Percentiles rank a stretch among this genome's conserved stretches.
These are phyloP conservation scores for Meloe dianella DNA, from an alignment of 2,888 invertebrate genomes.

Conservation along the genomic window DNA sequence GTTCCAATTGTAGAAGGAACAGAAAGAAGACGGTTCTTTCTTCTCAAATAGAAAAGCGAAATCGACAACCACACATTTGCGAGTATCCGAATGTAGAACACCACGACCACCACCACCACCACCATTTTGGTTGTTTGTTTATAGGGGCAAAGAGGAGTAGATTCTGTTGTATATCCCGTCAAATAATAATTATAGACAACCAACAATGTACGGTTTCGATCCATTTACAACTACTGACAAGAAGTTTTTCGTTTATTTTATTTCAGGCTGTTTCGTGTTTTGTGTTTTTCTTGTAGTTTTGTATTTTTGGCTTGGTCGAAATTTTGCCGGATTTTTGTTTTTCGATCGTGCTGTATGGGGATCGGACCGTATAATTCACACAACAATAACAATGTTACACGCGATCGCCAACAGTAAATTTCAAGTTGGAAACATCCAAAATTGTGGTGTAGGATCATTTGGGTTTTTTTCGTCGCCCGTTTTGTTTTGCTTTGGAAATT, in stretches of 20 bases:
- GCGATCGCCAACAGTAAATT: conserved; percentile 5
- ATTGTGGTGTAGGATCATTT: neutral
- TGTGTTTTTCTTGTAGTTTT: too few species aligned
- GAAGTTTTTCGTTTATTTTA: neutral
- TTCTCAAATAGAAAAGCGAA: too few species aligned
- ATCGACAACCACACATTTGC: too few species aligned
- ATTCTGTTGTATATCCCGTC: neutral
- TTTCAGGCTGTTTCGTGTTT: too few species aligned
- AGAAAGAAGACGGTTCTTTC: too few species aligned
- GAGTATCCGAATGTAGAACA: too few species aligned
- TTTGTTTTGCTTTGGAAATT: too few species aligned
- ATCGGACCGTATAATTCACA: conserved; percentile 8
- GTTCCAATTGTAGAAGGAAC: neutral
- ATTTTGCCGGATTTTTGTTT: neutral
- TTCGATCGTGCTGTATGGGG: conserved; percentile 10
- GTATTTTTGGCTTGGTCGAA: too few species aligned
- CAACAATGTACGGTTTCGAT: neutral
- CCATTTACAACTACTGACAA: conserved; percentile 7
- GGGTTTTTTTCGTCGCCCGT: too few species aligned
- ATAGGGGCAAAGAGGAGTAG: neutral
- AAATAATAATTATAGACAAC: conserved; percentile 4
- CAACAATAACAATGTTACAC: neutral
- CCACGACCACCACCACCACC: neutral
- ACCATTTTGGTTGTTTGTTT: neutral
- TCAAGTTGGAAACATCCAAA: neutral